phyloP scores from a whole-genome alignment of 2,113 vertebrate genomes.

The Hippocampus comes region DNA sequence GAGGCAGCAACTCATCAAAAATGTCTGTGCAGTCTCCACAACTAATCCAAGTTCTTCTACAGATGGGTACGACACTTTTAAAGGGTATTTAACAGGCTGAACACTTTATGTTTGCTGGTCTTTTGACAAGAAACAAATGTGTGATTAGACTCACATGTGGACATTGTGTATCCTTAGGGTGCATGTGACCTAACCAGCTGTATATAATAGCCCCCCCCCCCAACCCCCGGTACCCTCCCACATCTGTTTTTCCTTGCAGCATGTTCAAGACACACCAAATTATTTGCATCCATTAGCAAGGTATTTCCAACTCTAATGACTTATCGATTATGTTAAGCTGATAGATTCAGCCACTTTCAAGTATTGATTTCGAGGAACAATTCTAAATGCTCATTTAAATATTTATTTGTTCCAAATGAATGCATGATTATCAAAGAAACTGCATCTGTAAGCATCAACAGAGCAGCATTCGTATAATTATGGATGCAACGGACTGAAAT shows the following conservation, averaged over 20 bases:
- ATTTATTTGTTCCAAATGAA: neutral
- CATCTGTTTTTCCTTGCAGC: slow-evolving; percentile 3
- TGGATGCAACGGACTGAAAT: slow-evolving; percentile 20
- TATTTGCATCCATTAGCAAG: slow-evolving; percentile 8
- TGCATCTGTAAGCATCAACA: neutral
- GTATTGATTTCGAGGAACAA: slow-evolving; percentile 15
- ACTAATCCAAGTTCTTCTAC: neutral
- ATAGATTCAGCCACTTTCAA: slow-evolving; percentile 29
- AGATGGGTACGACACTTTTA: neutral
- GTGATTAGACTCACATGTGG: neutral
- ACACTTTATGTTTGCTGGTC: neutral
- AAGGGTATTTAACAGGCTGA: neutral
- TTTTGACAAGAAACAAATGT: neutral
- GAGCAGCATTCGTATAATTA: slow-evolving; percentile 24
- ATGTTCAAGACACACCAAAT: slow-evolving; percentile 1
- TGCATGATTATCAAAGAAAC: neutral
- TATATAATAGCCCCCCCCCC: neutral
- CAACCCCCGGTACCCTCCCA: neutral
- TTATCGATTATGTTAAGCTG: slow-evolving; percentile 34
- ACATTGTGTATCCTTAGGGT: neutral
- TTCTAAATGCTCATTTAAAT: neutral
- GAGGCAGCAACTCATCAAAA: slow-evolving; percentile 2
- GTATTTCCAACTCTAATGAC: slow-evolving; percentile 30
- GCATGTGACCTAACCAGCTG: slow-evolving; percentile 2
- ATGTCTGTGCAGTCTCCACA: slow-evolving; percentile 1